Evolutionary conservation across 1,140 invertebrate genomes (phyloP), one percentile per base, ranked within the genome.

Genomic region (Probaryconus sp.): DNA sequence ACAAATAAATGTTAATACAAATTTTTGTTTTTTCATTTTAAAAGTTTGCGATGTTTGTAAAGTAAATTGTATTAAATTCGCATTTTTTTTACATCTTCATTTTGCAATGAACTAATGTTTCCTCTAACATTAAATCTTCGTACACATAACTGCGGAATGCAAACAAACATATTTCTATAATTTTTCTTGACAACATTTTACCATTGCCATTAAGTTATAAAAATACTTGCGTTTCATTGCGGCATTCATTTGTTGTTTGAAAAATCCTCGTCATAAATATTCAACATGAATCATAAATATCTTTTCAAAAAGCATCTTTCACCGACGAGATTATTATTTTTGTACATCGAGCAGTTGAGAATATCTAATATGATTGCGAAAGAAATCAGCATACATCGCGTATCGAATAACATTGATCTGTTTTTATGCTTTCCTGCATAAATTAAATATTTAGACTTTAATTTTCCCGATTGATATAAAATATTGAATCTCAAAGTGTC

Each of bases 401-500:
- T 28, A 24, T 16, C n/a, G 20, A 13, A 18, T 17, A n/a, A 18
- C 37, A 42, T 17, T 42, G 38, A 42, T 42, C 38, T 6, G 38
- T 24, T 21, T 24, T 24, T 42, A 24, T 13, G 24, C 3, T 17
- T 6, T 4, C 11, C 1, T 4, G 17, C 0, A 16, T 21, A 45
- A 45, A 45, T 26, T n/a, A 26, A 45, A 51, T 37, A 51, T 51
- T 37, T 37, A 51, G 2, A 24, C 7, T 5, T 9, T 9, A 21
- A 21, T 35, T 51, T 51, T 50, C 17, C 30, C 13, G 45, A 50
- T 50, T 50, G 45, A 33, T 11, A 33, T 30, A 6, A 17, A 50
- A 20, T 35, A 21, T 50, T 33, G 1, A 33, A 47, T 14, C 9
- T n/a, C 43, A n/a, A n/a, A n/a, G n/a, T n/a, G n/a, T n/a, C n/a